Percentiles rank a stretch among this genome's conserved stretches.
phyloP scores from a whole-genome alignment of 2,888 invertebrate genomes.

The Cheilosia urbana region DNA sequence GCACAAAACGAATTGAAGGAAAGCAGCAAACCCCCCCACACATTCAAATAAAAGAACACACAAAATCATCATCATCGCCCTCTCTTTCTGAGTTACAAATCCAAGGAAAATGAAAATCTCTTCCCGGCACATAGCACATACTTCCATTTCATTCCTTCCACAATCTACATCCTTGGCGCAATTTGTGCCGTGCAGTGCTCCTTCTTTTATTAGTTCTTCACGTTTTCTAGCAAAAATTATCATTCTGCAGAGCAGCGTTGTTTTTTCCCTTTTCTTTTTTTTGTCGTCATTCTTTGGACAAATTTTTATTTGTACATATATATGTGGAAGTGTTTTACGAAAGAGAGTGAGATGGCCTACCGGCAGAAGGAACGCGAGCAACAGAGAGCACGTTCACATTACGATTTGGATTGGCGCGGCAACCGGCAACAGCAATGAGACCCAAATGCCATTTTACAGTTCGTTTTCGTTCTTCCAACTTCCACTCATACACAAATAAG shows the following conservation, averaged over 20 bases:
- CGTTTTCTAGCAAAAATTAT: slow-evolving; percentile 71
- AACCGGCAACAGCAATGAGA: slow-evolving; percentile 71
- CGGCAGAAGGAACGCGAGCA: not conserved
- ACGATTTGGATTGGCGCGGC: slow-evolving; percentile 75
- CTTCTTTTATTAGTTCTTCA: slow-evolving; percentile 69
- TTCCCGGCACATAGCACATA: slow-evolving; percentile 47
- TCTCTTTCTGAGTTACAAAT: slow-evolving; percentile 73
- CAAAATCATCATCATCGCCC: not conserved
- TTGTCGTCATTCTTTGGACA: slow-evolving; percentile 58
- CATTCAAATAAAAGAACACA: slow-evolving; percentile 17
- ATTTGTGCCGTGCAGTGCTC: slow-evolving; percentile 26
- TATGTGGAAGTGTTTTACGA: slow-evolving; percentile 69
- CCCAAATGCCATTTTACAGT: slow-evolving; percentile 75
- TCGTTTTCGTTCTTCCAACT: slow-evolving; percentile 66
- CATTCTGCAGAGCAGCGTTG: slow-evolving; percentile 47
- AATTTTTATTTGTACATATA: slow-evolving; percentile 74
- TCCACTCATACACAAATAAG: slow-evolving; percentile 75
- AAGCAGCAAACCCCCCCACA: slow-evolving; percentile 7
- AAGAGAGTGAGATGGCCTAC: slow-evolving; percentile 59
- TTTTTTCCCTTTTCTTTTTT: slow-evolving; percentile 23
- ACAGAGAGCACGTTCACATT: slow-evolving; percentile 67
- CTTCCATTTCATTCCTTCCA: slow-evolving; percentile 69
- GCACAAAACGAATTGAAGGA: slow-evolving; percentile 22
- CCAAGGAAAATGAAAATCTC: slow-evolving; percentile 51
- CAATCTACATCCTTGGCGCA: slow-evolving; percentile 39